Evolutionary conservation across 2,797 vertebrate species (phyloP), one percentile per base, ranked within the genome.

Genomic region (Neomorphus geoffroyi): DNA sequence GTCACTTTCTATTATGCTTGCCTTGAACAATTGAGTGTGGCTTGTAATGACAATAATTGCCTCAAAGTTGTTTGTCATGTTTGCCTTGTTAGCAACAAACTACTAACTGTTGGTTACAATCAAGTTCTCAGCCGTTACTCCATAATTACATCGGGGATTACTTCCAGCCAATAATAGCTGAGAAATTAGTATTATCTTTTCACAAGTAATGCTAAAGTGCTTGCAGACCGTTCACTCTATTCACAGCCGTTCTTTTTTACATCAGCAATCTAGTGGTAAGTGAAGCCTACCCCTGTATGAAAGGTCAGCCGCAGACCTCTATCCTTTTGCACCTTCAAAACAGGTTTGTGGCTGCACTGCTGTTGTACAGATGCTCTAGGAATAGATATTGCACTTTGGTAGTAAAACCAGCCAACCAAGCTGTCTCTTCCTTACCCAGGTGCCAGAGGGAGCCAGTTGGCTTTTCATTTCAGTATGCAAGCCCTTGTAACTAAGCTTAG

Each of bases 41-140:
- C 94, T 95, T 93, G 91, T 97, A 96, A 97, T 96, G 96, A 95
- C 95, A 97, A 93, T 96, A 97, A 95, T 97, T 97, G 92, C 94
- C 86, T 95, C 95, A 96, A 84, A 97, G 96, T 96, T 96, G 91
- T 97, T 97, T 97, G 89, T 94, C 95, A 72, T 97, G 96, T 97
- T 96, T 96, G 93, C 83, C 96, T 95, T 96, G 96, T 96, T 97
- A 97, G 93, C 90, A 94, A 67, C 94, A 94, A 96, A 92, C 91
- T 97, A 96, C 86, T 94, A 93, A 92, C 94, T 94, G 94, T 95
- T 97, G 90, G 94, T 94, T 93, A 88, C 94, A 96, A 94, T 94
- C 96, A 94, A 92, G 70, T 95, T 96, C 94, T 97, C 66, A 16
- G 93, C 94, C 96, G 88, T 95, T 96, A 72, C 91, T 96, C 91